Evolutionary conservation across 2,888 invertebrate species (phyloP).

Genomic region (Diloba caeruleocephala): DNA sequence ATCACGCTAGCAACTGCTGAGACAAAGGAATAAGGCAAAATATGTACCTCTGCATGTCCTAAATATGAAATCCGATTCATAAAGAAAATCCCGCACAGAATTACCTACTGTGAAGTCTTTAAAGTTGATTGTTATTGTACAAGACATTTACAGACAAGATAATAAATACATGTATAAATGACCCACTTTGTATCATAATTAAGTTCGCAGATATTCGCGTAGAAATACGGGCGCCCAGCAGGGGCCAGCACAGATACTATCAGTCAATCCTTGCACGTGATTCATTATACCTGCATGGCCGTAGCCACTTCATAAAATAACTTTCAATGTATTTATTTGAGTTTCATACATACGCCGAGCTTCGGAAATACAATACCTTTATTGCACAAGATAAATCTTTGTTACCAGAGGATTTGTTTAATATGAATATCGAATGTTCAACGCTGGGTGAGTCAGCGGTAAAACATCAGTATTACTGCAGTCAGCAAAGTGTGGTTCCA

Average conservation of each 20-base stretch:
- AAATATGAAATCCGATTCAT: neutral
- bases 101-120: neutral
- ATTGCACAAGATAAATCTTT: constrained; percentile 78
- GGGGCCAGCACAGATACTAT: constrained; percentile 52
- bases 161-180: constrained; percentile 22
- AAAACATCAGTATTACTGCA: constrained; percentile 57
- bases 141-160: constrained; percentile 9
- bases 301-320: constrained; percentile 57
- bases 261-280: constrained; percentile 54
- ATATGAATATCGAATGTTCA: constrained; percentile 73
- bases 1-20: neutral
- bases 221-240: constrained; percentile 32
- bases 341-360: constrained; percentile 63
- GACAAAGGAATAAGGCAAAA: neutral
- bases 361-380: constrained; percentile 68
- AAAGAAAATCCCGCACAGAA: neutral
- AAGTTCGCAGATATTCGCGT: constrained; percentile 43
- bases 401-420: constrained; percentile 75
- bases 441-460: constrained; percentile 67
- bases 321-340: constrained; percentile 69
- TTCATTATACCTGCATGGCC: constrained; percentile 59
- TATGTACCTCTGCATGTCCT: neutral
- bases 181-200: constrained; percentile 38
- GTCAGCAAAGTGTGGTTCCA: constrained; percentile 57
- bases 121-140: constrained; percentile 3